Base-by-base conservation (phyloP, 2,797 vertebrate species). In the Denticeps clupeoides region DNA sequence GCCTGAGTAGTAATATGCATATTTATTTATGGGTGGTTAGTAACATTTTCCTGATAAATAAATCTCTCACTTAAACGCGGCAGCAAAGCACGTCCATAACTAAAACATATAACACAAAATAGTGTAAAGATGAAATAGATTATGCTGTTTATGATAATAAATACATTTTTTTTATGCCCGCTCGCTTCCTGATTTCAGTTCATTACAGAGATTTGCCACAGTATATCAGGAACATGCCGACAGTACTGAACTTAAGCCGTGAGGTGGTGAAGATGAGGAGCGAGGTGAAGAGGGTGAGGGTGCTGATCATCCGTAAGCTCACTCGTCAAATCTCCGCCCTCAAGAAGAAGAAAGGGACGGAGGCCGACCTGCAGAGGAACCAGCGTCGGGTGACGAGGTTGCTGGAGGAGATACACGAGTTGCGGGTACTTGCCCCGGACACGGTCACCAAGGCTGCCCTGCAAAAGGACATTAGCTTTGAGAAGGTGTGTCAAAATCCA, bases 221-320 rank as follows among this genome's bases (percentile, higher is more conserved):
- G 33, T 4, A 21, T 5, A 49, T 37, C n/a, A 33, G 46, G 25
- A 69, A 70, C 29, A 71, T 73, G 59, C 3, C 55, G 1, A 49
- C 48, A 1, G 64, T 56, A 16, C 58, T 84, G 38, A 84, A 82
- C 56, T 74, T 87, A 41, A 82, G 81, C 68, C 82, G 84, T 43
- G 79, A 97, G 83, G 90, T 99, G 68, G 89, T 99, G 65, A 90
- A 80, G 70, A 88, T 99, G 92, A 91, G 94, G 69, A 89, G 86
- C 72, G 94, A 95, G 61, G 87, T 97, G 65, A 96, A 90, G 75
- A 87, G 87, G 64, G 74, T 88, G 33, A 87, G 78, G 70, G 86
- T 83, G 38, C 62, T 93, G 63, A 74, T 88, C 62, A 87, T 91
- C 65, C 85, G 94, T 57, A 95, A 82, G 69, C 67, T 96, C 55